Evolutionary conservation across 2,888 invertebrate species (phyloP), one percentile per base, ranked within the genome.

Genomic region (Parnassius orleans): DNA sequence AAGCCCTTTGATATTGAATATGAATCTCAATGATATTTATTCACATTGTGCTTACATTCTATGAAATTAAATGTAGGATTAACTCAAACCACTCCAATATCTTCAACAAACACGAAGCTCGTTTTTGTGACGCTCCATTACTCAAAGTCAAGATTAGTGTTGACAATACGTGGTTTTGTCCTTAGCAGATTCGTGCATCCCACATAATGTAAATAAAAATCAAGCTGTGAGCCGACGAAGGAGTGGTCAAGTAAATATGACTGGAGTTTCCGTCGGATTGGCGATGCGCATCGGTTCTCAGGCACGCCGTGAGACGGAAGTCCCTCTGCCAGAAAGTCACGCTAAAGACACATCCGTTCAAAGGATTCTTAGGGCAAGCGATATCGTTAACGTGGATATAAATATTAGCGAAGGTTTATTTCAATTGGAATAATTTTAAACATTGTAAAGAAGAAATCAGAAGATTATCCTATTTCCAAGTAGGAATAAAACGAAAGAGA

Each of bases 301-400:
- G 78, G 76, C 80, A 78, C 64, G 66, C 69, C 64, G 79, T 77
- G 81, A 78, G 85, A 83, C 82, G 78, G 77, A 78, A 78, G 77
- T 76, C 70, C 67, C 60, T 62, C 57, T 57, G 61, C 68, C 69
- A 70, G 68, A 75, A 74, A 72, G 73, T 71, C 72, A 70, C 68
- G 68, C 63, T 68, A 66, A 53, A 62, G 67, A 61, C 67, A 58
- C 61, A 61, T 66, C 66, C 54, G 57, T 53, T 57, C 12, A 33
- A 57, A 46, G 63, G 68, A 14, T 12, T 43, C 47, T 47, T 9
- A 67, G 67, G 66, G 65, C 61, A 63, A 58, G 9, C 10, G 11
- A 43, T 11, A 47, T 47, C n/a, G 47, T 47, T 9, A 33, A 33
- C 7, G 33, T 33, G 7, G 33, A 33, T 33, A 33, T 19, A 19